Conservation (phyloP, 2,888 invertebrate species). For the Epinotia nisella region DNA sequence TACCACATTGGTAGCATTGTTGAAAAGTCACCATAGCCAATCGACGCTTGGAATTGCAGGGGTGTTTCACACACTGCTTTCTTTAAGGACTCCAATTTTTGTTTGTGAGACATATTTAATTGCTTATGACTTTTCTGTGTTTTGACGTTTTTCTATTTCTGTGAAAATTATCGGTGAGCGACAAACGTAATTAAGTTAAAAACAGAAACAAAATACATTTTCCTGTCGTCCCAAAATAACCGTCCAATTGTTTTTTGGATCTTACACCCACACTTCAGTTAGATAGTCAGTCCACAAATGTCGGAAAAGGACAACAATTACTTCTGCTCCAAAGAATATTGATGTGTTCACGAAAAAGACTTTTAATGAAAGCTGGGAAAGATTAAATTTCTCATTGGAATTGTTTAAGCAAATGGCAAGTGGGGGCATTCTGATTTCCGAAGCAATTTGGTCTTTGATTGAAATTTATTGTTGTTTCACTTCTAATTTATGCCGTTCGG, state of each 20-base stretch:
- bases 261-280: not conserved
- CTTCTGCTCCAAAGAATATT: conserved; percentile 25
- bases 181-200: not conserved
- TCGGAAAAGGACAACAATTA: conserved; percentile 13
- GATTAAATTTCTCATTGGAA: conserved; percentile 40
- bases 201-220: not conserved
- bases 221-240: not conserved
- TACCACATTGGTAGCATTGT: too few relatives aligned
- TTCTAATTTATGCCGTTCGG: conserved; percentile 19
- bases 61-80: too few relatives aligned
- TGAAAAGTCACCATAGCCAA: too few relatives aligned
- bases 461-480: conserved; percentile 36
- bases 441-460: conserved; percentile 42
- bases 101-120: too few relatives aligned
- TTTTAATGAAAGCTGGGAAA: conserved; percentile 41
- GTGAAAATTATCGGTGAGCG: too few relatives aligned
- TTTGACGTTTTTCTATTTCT: too few relatives aligned
- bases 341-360: conserved; percentile 23
- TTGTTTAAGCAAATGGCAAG: conserved; percentile 41
- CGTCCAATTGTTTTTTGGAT: not conserved
- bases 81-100: too few relatives aligned
- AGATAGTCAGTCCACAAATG: not conserved
- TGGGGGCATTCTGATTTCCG: conserved; percentile 32
- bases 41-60: too few relatives aligned
- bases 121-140: too few relatives aligned